Base-by-base conservation (phyloP, 1,140 invertebrate species). In the Hermatobates lingyangjiaoensis region DNA sequence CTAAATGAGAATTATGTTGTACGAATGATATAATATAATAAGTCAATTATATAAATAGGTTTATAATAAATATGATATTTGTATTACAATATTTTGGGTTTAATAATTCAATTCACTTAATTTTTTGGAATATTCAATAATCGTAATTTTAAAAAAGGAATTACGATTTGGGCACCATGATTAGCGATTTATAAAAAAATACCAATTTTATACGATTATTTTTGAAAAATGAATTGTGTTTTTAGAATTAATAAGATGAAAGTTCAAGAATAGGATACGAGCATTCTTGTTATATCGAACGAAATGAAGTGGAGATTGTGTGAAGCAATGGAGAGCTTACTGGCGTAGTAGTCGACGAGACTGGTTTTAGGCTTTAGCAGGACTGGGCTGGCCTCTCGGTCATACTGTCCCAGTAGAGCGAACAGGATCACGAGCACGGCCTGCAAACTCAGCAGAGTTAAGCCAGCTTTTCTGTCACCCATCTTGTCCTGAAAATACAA, bases 321-420 rank as follows among this genome's bases (percentile, higher is more conserved):
- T 40, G 25, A 40, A 42, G 44, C 7, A 50, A n/a, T 14, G 15
- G 10, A 26, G 5, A n/a, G 12, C 50, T 51, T 51, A 51, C 50
- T 51, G 27, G 40, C 25, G 18, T 51, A 51, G 20, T 4, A 45
- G 21, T 38, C 40, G 27, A 26, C 18, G 18, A 26, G 44, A 23
- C n/a, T 12, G 23, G 27, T 15, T n/a, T 45, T 45, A 10, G 23
- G 10, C 10, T 51, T 51, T 15, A 45, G 21, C 12, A 34, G 15
- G 10, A 3, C 27, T 3, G 40, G 50, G 20, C 30, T 27, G 5
- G 49, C 40, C 7, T 51, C 50, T 45, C 44, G 7, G 21, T 30
- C 40, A 51, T 51, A 51, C 7, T 51, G 10, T 15, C n/a, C 15
- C 15, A 40, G 20, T 23, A 45, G 45, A 12, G 18, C 26, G 30